phyloP scores from a whole-genome alignment of 2,113 vertebrate species.

The Hyaena hyaena region DNA sequence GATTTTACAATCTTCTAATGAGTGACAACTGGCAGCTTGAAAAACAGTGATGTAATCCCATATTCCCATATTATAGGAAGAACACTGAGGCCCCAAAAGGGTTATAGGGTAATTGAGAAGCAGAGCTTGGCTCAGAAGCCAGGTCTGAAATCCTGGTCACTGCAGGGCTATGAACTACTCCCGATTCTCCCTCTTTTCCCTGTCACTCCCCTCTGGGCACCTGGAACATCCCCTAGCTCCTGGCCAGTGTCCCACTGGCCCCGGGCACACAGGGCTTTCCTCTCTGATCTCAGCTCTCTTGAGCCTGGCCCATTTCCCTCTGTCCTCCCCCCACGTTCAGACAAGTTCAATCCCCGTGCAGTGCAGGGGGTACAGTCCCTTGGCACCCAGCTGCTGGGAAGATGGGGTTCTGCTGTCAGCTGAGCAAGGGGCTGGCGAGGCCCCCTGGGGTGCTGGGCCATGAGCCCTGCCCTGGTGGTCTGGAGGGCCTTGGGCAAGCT shows the following conservation, averaged over 20 bases:
- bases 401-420: background rate
- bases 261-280: background rate
- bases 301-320: background rate
- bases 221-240: background rate
- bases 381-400: background rate
- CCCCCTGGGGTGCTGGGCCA: background rate
- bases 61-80: background rate
- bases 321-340: background rate
- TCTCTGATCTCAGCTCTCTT: background rate
- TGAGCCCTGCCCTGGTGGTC: background rate
- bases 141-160: background rate
- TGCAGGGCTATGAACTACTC: background rate
- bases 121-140: background rate
- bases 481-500: background rate
- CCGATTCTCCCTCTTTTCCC: background rate
- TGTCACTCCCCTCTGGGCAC: accelerated
- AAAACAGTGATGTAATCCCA: background rate
- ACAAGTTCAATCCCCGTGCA: background rate
- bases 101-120: background rate
- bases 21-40: background rate
- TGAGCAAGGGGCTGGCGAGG: background rate
- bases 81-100: background rate
- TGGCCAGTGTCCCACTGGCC: background rate
- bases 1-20: background rate
- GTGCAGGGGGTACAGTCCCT: background rate